Base-by-base conservation (phyloP, 2,113 vertebrate genomes). In the Delphinapterus leucas region DNA sequence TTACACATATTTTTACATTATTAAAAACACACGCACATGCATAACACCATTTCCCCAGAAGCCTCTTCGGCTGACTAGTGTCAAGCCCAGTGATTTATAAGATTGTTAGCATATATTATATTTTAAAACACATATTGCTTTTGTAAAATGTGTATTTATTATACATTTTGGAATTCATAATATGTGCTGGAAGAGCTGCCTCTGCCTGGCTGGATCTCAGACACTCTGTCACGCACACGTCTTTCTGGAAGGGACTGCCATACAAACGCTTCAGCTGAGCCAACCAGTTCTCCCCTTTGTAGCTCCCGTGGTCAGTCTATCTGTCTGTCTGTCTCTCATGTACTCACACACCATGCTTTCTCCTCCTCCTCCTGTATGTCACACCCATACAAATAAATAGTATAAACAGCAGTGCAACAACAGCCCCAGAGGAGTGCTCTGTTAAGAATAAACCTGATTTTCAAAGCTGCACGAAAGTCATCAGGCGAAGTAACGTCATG, bases 101-200 rank as follows among this genome's bases (percentile, higher is more conserved):
- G 81, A 41, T 74, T n/a, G 90, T 76, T 96, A 58, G 97, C 92
- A 31, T 79, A 17, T 81, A 96, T 93, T 96, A 97, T 96, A 96
- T 96, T 97, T 98, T 96, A 97, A 98, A 98, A 97, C 94, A 98
- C 96, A 98, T 97, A 98, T 96, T 95, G 96, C 96, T 93, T 98
- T 98, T 97, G 95, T 97, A 92, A 98, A 98, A 98, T 95, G 97
- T 96, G 58, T 94, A 97, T 97, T 96, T 97, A 98, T 98, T 98
- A 97, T 88, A 97, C 87, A 97, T 97, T 98, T 97, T 81, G 14
- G 97, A 98, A 98, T 95, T 95, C 88, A 4, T 93, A 93, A 97
- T 98, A 97, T 92, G 84, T 88, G 36, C 95, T 67, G 92, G 86
- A 92, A 96, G 90, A 58, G 70, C 94, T 92, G 96, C 94, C 93